Evolutionary conservation across 2,797 vertebrate species (phyloP).

Genomic region (Salarias fasciatus): DNA sequence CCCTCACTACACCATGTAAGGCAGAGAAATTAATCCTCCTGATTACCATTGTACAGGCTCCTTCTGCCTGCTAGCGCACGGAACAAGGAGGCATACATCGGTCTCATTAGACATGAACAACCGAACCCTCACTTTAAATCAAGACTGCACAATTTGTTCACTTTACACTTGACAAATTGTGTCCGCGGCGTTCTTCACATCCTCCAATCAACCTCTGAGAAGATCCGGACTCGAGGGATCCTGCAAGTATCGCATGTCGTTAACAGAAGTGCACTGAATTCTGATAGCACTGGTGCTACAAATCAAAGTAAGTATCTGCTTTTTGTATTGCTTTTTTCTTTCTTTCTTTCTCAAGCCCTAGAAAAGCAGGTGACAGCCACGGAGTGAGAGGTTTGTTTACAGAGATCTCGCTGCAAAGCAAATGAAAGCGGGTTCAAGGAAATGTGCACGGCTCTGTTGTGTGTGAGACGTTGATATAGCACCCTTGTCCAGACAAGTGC

Average conservation of each 20-base stretch:
- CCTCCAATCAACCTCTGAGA: conserved; percentile 7
- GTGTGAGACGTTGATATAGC: conserved; percentile 60
- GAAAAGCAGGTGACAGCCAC: conserved; percentile 21
- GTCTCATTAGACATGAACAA: conserved; percentile 44
- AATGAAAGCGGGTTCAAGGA: conserved; percentile 41
- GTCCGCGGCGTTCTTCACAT: neutral
- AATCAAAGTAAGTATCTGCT: too few species aligned
- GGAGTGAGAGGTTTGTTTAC: conserved; percentile 49
- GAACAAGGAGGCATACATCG: conserved; percentile 27
- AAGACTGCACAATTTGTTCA: conserved; percentile 45
- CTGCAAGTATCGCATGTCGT: neutral
- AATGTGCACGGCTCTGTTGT: conserved; percentile 41
- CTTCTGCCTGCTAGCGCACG: conserved; percentile 27
- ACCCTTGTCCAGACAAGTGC: conserved; percentile 51
- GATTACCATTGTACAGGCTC: conserved; percentile 54
- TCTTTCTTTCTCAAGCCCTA: too few species aligned
- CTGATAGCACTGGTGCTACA: too few species aligned
- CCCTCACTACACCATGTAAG: conserved; percentile 43
- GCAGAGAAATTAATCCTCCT: conserved; percentile 47
- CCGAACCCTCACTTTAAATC: conserved; percentile 33
- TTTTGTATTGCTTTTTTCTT: too few species aligned
- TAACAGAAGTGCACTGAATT: neutral
- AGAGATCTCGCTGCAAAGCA: conserved; percentile 26
- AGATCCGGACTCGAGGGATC: neutral
- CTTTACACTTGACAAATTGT: conserved; percentile 40